Evolutionary conservation across 2,888 invertebrate species (phyloP), one percentile per base, ranked within the genome.

Genomic region (Prostheceraeus crozeri): DNA sequence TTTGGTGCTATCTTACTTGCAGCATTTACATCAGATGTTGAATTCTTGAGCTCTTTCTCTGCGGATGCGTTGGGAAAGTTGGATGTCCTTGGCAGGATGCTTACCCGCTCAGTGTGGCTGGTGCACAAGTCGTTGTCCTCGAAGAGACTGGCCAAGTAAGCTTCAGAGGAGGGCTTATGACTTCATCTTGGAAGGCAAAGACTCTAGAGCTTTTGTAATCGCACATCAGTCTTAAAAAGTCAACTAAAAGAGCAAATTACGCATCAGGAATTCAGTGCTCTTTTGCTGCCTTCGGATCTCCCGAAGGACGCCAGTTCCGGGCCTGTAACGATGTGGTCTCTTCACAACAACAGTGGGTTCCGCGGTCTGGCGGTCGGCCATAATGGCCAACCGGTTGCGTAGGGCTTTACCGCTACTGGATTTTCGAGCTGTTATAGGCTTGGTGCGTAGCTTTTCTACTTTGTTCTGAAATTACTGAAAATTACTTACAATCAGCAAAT

Each of bases 21-120:
- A n/a, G n/a, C n/a, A n/a, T n/a, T n/a, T n/a, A n/a, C n/a, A n/a
- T n/a, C n/a, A n/a, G n/a, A n/a, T n/a, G n/a, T n/a, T n/a, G n/a
- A n/a, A n/a, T n/a, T n/a, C n/a, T n/a, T n/a, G n/a, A n/a, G n/a
- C n/a, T n/a, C n/a, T n/a, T n/a, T n/a, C n/a, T n/a, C n/a, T n/a
- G n/a, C n/a, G n/a, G n/a, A n/a, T n/a, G n/a, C n/a, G n/a, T n/a
- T n/a, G n/a, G n/a, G n/a, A n/a, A n/a, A n/a, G n/a, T n/a, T n/a
- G n/a, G n/a, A n/a, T n/a, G n/a, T n/a, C n/a, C n/a, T n/a, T n/a
- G n/a, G n/a, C n/a, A n/a, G n/a, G n/a, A 28, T 65, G 62, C 10
- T 52, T 54, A 1, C 64, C 35, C 33, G 63, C 63, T 25, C 23
- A 6, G 3, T 36, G 19, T 33, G 54, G 63, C 64, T 6, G 61